phyloP scores from a whole-genome alignment of 2,797 vertebrate genomes.

The Tolypeutes matacus region DNA sequence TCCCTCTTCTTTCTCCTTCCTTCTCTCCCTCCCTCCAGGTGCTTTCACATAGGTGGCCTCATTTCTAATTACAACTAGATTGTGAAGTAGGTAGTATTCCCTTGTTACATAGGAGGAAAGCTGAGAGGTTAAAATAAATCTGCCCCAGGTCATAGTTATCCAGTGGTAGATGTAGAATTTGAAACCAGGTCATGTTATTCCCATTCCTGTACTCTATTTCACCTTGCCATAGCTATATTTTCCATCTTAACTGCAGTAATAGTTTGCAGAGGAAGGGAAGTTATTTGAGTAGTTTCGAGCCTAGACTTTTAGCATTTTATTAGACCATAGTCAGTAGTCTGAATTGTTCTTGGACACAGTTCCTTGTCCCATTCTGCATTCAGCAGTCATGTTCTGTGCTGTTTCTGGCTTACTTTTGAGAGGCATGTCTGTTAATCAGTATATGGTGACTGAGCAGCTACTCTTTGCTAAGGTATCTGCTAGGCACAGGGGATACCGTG shows the following conservation, averaged over 20 bases:
- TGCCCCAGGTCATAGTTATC: constrained; percentile 58
- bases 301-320: neutral
- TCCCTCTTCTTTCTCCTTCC: too few species aligned
- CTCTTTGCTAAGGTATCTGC: neutral
- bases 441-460: neutral
- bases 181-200: constrained; percentile 66
- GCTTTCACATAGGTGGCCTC: neutral
- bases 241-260: neutral
- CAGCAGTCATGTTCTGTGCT: neutral
- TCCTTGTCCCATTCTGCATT: neutral
- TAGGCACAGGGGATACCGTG: neutral
- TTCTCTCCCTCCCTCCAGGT: neutral
- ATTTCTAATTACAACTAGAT: constrained; percentile 65
- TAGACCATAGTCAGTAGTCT: neutral
- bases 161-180: constrained; percentile 63
- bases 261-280: constrained; percentile 17
- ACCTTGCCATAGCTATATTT: neutral
- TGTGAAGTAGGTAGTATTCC: constrained; percentile 43
- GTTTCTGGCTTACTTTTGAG: neutral
- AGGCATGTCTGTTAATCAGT: neutral
- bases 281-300: neutral
- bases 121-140: constrained; percentile 57
- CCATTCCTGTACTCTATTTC: neutral
- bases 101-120: neutral
- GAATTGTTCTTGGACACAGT: neutral